These are phyloP conservation scores for Melanaphis sacchari DNA, from an alignment of 1,140 invertebrate species.

Conservation along the genomic window DNA sequence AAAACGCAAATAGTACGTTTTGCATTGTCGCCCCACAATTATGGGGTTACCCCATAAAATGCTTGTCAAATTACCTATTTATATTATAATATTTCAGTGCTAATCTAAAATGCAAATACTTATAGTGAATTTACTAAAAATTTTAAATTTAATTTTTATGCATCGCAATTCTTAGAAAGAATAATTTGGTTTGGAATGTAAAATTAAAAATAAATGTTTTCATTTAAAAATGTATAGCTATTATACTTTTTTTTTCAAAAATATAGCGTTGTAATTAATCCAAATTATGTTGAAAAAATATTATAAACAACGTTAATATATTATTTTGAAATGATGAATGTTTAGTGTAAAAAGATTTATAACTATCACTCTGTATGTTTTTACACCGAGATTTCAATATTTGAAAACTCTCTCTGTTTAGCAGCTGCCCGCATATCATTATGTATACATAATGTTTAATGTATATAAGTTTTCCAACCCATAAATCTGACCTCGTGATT, in stretches of 20 bases:
- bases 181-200: neutral
- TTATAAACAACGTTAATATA: neutral
- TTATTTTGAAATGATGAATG: neutral
- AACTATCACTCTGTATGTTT: neutral
- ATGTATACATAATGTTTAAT: conserved; percentile 3
- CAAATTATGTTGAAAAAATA: neutral
- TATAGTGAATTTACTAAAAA: neutral
- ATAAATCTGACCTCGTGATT: conserved; percentile 21
- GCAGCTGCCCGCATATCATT: conserved; percentile 25
- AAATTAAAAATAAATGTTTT: neutral
- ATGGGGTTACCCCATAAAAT: neutral
- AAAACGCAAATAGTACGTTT: too few relatives aligned
- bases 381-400: neutral
- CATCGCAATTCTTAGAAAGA: neutral
- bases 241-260: neutral
- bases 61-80: neutral
- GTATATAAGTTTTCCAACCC: conserved; percentile 19
- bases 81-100: neutral
- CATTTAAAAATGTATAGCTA: neutral
- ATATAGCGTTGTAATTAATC: neutral
- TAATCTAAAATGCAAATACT: neutral
- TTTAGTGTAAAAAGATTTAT: neutral
- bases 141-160: neutral
- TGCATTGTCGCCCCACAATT: too few relatives aligned
- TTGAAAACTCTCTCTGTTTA: neutral